These are phyloP conservation scores for Geopemphigus sp. DNA, from an alignment of 1,140 invertebrate species.

Conservation along the genomic window DNA sequence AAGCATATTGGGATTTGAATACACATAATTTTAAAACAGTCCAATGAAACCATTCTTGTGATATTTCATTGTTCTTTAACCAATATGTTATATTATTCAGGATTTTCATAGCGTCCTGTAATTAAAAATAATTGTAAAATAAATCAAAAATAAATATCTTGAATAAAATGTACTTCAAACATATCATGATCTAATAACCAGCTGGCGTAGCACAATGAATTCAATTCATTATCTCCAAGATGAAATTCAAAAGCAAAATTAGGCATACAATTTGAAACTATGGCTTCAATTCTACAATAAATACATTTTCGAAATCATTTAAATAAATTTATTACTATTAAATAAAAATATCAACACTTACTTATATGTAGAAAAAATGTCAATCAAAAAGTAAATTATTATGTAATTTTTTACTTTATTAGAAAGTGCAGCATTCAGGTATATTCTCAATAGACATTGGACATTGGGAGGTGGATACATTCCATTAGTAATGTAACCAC, in stretches of 20 bases:
- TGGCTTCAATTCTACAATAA: conserved; percentile 20
- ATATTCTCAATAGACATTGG: conserved; percentile 71
- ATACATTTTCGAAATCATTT: neutral
- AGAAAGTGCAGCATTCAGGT: conserved; percentile 64
- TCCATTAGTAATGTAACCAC: conserved; percentile 59
- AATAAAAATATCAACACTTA: conserved; percentile 20
- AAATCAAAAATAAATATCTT: neutral
- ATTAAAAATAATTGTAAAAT: neutral
- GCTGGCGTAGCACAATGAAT: conserved; percentile 23
- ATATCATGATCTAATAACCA: conserved; percentile 50
- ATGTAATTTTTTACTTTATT: conserved; percentile 70
- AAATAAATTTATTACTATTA: neutral
- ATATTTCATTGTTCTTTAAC: neutral
- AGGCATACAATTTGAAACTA: conserved; percentile 28
- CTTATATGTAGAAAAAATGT: conserved; percentile 59
- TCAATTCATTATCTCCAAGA: conserved; percentile 33
- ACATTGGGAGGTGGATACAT: conserved; percentile 79
- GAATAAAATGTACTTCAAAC: conserved; percentile 40
- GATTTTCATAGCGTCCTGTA: conserved; percentile 34
- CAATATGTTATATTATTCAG: neutral
- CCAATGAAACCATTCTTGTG: conserved; percentile 41
- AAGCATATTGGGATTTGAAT: conserved; percentile 14
- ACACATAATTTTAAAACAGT: conserved; percentile 29
- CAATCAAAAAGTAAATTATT: conserved; percentile 76
- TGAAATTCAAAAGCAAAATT: conserved; percentile 42